phyloP scores from a whole-genome alignment of 2,797 vertebrate genomes.

The Tangara arthus region DNA sequence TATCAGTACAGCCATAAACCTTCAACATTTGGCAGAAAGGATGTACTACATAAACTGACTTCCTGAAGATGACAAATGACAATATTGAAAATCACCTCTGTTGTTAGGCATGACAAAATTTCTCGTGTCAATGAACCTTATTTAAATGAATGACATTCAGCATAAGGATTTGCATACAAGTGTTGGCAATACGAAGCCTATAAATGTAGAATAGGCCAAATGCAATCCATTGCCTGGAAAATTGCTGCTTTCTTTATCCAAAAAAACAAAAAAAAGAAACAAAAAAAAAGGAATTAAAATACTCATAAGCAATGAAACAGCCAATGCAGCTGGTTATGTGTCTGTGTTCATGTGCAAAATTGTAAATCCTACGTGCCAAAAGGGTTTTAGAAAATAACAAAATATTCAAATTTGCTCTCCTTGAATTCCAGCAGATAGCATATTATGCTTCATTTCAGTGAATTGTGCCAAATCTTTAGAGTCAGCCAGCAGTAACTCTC shows the following conservation, averaged over 20 bases:
- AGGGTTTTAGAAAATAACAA: background rate
- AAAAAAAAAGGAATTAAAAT: background rate
- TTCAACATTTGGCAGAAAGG: background rate
- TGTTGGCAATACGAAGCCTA: background rate
- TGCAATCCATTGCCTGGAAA: background rate
- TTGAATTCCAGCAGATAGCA: background rate
- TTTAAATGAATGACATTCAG: background rate
- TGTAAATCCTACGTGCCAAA: background rate
- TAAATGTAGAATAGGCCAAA: background rate
- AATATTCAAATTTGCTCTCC: background rate
- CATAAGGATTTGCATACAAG: background rate
- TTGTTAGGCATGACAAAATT: background rate
- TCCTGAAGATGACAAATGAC: background rate
- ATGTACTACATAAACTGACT: background rate
- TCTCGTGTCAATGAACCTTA: background rate
- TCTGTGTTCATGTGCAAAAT: background rate
- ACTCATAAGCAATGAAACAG: background rate
- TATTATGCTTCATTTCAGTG: slow-evolving; percentile 1
- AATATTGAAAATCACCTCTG: background rate
- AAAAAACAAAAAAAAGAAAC: background rate
- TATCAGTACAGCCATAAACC: background rate
- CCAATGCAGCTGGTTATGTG: background rate
- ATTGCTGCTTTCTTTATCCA: background rate
- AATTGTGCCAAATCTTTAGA: slow-evolving; percentile 73
- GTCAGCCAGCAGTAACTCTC: slow-evolving; percentile 53